Percentiles rank a stretch among this genome's conserved stretches.
Evolutionary conservation across 2,888 invertebrate species (phyloP).

Genomic region (Mythimna impura): DNA sequence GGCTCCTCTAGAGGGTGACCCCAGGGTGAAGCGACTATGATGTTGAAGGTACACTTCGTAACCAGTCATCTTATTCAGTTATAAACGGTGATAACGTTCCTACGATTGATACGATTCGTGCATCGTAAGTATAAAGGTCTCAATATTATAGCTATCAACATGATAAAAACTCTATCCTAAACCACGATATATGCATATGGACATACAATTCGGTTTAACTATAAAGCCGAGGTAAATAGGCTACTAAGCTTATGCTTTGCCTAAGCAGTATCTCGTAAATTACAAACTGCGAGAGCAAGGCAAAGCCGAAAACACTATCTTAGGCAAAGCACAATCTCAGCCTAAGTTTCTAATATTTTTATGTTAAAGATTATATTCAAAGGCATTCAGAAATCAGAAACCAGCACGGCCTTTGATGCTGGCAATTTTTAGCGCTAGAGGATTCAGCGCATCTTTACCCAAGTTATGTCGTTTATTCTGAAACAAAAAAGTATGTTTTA

Average conservation of each 20-base stretch:
- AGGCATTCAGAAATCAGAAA: slow-evolving; percentile 65
- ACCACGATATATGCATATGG: slow-evolving; percentile 33
- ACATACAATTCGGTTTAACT: slow-evolving; percentile 37
- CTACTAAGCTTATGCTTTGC: not conserved
- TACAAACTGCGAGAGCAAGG: not conserved
- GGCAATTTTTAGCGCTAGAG: slow-evolving; percentile 76
- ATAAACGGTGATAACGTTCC: not conserved
- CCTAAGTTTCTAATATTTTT: slow-evolving; percentile 5
- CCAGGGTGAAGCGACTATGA: not conserved
- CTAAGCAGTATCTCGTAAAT: slow-evolving; percentile 1
- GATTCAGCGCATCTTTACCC: slow-evolving; percentile 71
- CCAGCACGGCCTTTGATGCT: slow-evolving; percentile 77
- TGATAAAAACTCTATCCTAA: slow-evolving; percentile 20
- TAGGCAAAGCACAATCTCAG: not conserved
- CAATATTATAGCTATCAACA: slow-evolving; percentile 6
- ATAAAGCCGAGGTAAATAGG: not conserved
- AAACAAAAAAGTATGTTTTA: slow-evolving; percentile 61
- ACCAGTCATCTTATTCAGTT: not conserved
- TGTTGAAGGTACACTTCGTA: not conserved
- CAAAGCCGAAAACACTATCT: not conserved
- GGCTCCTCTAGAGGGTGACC: too few species aligned
- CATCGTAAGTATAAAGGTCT: not conserved
- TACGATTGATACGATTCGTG: not conserved
- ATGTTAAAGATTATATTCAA: slow-evolving; percentile 11
- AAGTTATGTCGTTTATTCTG: slow-evolving; percentile 70